These are phyloP conservation scores for Dendrocincla tyrannina DNA, from an alignment of 2,797 vertebrate species.

Conservation along the genomic window DNA sequence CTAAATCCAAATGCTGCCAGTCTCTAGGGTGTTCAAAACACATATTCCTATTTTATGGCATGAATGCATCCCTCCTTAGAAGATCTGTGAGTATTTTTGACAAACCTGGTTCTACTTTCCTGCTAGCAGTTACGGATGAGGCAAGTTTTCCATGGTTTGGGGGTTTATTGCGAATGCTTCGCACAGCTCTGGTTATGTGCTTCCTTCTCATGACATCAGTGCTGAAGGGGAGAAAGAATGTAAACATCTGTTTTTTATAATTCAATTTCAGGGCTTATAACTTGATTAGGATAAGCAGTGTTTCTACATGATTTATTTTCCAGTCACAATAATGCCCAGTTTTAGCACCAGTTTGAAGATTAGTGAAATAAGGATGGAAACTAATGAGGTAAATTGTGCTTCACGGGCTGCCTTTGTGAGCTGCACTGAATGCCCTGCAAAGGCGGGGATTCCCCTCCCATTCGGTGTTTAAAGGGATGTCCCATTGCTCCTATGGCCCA, in stretches of 20 bases:
- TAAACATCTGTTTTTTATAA: slow-evolving; percentile 82
- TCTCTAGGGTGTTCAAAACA: background rate
- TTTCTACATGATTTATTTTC: slow-evolving; percentile 77
- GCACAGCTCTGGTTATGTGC: slow-evolving; percentile 59
- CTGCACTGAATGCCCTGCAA: background rate
- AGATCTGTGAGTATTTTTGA: background rate
- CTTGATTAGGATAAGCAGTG: slow-evolving; percentile 72
- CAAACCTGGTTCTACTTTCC: slow-evolving; percentile 48
- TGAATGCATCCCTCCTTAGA: background rate
- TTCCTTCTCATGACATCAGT: slow-evolving; percentile 74
- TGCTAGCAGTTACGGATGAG: slow-evolving; percentile 27
- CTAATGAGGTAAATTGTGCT: background rate
- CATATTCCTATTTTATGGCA: background rate
- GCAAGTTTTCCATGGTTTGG: slow-evolving; percentile 60
- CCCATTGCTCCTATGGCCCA: fast-evolving
- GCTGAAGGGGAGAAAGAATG: slow-evolving; percentile 72
- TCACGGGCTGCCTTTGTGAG: background rate
- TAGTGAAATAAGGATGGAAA: slow-evolving; percentile 33
- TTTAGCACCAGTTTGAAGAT: slow-evolving; percentile 62
- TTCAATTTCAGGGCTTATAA: slow-evolving; percentile 70
- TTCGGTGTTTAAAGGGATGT: background rate
- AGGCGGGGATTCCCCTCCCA: background rate
- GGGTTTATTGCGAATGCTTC: slow-evolving; percentile 46
- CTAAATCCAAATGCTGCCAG: background rate
- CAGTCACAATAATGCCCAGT: slow-evolving; percentile 36